Percentiles rank a stretch among this genome's conserved stretches.
Conservation (phyloP, 2,797 vertebrate species). For the Gila robusta region DNA sequence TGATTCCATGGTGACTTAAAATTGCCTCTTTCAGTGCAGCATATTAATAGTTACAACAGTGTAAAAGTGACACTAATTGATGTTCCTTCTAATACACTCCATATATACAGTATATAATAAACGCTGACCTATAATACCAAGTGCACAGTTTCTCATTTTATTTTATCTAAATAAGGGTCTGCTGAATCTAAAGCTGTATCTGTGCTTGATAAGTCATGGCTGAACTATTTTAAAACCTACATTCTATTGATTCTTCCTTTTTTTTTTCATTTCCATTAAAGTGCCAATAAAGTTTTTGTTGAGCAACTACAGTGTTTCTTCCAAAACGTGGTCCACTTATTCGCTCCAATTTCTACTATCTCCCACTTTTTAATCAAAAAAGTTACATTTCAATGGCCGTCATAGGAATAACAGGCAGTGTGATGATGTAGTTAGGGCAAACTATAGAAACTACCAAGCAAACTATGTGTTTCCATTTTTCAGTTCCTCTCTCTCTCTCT, state of each 20-base stretch:
- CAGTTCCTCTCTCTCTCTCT: background rate
- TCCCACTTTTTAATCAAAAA: background rate
- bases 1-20: too few species aligned
- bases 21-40: too few species aligned
- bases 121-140: too few species aligned
- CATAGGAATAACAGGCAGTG: background rate
- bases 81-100: background rate
- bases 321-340: background rate
- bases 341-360: constrained; percentile 23
- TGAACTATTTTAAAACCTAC: constrained; percentile 23
- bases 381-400: background rate
- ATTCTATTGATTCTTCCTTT: constrained; percentile 37
- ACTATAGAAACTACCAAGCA: constrained; percentile 4
- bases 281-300: constrained; percentile 12
- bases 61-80: background rate
- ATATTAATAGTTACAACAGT: background rate
- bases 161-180: background rate
- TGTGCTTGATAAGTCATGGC: background rate
- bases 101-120: background rate
- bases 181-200: background rate
- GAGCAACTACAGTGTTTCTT: background rate
- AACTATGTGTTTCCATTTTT: background rate
- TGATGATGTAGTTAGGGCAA: background rate
- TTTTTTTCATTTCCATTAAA: constrained; percentile 28
- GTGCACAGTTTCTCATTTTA: background rate